These are phyloP conservation scores for Spilosoma lubricipeda DNA, from an alignment of 2,888 invertebrate genomes.

Conservation along the genomic window DNA sequence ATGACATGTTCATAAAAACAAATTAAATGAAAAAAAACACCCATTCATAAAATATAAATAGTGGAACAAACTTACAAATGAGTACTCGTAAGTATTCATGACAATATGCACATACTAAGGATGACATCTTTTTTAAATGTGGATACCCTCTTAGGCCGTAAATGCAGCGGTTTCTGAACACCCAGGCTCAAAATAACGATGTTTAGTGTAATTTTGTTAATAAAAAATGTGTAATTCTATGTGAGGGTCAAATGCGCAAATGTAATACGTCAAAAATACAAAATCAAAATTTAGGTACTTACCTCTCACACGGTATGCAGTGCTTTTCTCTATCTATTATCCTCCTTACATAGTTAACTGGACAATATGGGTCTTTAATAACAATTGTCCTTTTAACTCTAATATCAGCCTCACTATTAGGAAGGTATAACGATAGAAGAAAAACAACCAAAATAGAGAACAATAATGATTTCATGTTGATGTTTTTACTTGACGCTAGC, in stretches of 20 bases:
- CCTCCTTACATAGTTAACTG: background rate
- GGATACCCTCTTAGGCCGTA: too few relatives aligned
- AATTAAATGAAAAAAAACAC: too few relatives aligned
- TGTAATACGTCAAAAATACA: background rate
- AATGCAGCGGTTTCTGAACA: too few relatives aligned
- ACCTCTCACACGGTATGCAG: conserved; percentile 11
- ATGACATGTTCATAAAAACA: too few relatives aligned
- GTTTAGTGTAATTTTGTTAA: background rate
- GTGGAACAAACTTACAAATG: too few relatives aligned
- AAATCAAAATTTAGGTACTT: background rate
- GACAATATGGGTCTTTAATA: conserved; percentile 8
- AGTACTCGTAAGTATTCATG: too few relatives aligned
- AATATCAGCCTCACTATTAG: background rate
- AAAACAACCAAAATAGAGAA: background rate
- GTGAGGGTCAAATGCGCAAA: too few relatives aligned
- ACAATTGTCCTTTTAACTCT: background rate
- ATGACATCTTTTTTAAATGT: too few relatives aligned
- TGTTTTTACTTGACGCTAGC: background rate
- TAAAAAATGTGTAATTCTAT: too few relatives aligned
- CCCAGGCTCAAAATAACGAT: too few relatives aligned
- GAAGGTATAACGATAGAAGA: background rate
- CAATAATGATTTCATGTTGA: conserved; percentile 5
- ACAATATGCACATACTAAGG: too few relatives aligned
- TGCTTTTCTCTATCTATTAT: background rate
- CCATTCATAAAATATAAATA: too few relatives aligned